Evolutionary conservation across 2,888 invertebrate genomes (phyloP).

Genomic region (Teleiodes luculella): DNA sequence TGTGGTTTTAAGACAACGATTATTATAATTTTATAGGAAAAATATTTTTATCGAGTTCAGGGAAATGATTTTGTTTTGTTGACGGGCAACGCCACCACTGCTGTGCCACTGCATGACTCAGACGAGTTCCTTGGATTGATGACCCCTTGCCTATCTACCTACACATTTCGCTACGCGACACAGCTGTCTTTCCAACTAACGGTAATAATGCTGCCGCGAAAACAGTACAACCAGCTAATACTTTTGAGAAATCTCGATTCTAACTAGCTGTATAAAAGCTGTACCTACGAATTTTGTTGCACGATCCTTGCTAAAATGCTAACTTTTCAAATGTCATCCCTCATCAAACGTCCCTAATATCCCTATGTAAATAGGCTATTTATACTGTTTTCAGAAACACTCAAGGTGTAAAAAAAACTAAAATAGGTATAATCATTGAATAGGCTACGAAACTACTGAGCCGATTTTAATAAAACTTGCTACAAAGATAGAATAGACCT

Average conservation of each 20-base stretch:
- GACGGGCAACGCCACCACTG: neutral
- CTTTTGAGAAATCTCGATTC: conserved; percentile 31
- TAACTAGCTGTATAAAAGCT: neutral
- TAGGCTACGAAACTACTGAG: no score
- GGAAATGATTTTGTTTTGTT: neutral
- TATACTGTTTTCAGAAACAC: no score
- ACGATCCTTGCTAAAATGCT: neutral
- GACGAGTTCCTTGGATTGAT: conserved; percentile 44
- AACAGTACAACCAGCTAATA: conserved; percentile 38
- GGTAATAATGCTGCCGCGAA: conserved; percentile 41
- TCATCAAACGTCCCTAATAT: no score
- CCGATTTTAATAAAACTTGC: no score
- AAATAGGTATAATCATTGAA: no score
- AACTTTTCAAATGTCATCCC: neutral
- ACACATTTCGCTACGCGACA: conserved; percentile 40
- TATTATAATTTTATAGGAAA: no score
- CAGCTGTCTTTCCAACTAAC: conserved; percentile 54
- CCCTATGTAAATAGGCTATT: no score
- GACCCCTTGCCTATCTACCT: conserved; percentile 44
- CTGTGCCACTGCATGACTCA: conserved; percentile 23
- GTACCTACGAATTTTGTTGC: conserved; percentile 1
- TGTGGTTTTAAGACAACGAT: no score
- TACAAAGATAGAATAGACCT: no score
- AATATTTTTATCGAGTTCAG: no score
- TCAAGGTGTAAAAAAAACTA: no score